phyloP scores from a whole-genome alignment of 2,888 invertebrate species.

The Acanthacorydalis orientalis region DNA sequence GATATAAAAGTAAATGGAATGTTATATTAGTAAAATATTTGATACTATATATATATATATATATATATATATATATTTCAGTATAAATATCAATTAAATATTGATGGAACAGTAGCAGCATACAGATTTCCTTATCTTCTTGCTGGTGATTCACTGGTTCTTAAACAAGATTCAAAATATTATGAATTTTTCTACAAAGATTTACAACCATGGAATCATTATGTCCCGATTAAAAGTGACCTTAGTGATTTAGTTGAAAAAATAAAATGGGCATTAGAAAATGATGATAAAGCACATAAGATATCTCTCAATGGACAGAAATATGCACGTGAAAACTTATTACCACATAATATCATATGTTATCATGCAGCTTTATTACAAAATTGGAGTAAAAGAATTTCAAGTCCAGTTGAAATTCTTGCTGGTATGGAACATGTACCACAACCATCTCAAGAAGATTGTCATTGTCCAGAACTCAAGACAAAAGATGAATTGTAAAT shows the following conservation, averaged over 20 bases:
- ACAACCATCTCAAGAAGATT: slow-evolving; percentile 21
- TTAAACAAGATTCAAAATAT: slow-evolving; percentile 88
- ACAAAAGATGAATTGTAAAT: background rate
- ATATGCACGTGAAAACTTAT: slow-evolving; percentile 59
- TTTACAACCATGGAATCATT: slow-evolving; percentile 62
- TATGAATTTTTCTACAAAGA: slow-evolving; percentile 86
- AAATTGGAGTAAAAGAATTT: slow-evolving; percentile 56
- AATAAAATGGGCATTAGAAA: slow-evolving; percentile 56
- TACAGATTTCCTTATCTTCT: slow-evolving; percentile 86
- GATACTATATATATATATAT: background rate
- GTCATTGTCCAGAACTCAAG: background rate
- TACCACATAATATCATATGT: slow-evolving; percentile 75
- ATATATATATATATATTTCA: slow-evolving; percentile 28
- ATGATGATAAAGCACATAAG: slow-evolving; percentile 47
- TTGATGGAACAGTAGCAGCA: slow-evolving; percentile 95
- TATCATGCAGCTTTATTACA: slow-evolving; percentile 62
- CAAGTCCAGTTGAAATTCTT: slow-evolving; percentile 34
- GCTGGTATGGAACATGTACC: slow-evolving; percentile 45
- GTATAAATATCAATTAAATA: slow-evolving; percentile 88
- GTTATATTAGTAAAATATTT: background rate
- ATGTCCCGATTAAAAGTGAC: slow-evolving; percentile 63
- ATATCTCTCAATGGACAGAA: slow-evolving; percentile 49
- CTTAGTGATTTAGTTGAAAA: slow-evolving; percentile 64
- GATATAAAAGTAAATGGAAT: too few relatives aligned
- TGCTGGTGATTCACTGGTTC: slow-evolving; percentile 69